Evolutionary conservation across 2,888 invertebrate species (phyloP).

Genomic region (Aleiodes alternator): DNA sequence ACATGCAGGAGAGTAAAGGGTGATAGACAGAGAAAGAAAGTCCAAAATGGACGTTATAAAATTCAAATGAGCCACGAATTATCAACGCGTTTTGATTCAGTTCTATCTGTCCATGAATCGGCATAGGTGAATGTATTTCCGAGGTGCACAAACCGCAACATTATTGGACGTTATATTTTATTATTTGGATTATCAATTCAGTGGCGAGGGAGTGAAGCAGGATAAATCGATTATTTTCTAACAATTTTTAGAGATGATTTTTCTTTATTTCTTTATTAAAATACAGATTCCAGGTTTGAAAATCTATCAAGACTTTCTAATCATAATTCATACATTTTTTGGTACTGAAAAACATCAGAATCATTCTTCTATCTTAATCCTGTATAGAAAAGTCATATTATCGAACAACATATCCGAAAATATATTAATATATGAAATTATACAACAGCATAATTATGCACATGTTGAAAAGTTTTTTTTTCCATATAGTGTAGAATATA

Average conservation of each 20-base stretch:
- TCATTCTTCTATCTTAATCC: too few species aligned
- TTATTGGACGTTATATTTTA: neutral
- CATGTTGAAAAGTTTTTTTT: too few species aligned
- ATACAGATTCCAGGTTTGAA: too few species aligned
- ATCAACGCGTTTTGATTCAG: slow-evolving; percentile 35
- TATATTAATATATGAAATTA: too few species aligned
- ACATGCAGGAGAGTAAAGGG: slow-evolving; percentile 12
- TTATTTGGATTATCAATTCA: neutral
- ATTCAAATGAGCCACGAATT: slow-evolving; percentile 58
- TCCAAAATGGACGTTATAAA: slow-evolving; percentile 53
- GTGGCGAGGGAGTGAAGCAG: neutral
- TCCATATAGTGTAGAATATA: too few species aligned
- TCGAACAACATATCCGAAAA: too few species aligned
- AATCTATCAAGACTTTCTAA: too few species aligned
- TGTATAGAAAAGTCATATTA: too few species aligned
- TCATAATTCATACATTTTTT: too few species aligned
- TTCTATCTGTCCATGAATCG: slow-evolving; percentile 32
- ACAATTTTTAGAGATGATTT: neutral
- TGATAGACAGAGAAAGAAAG: slow-evolving; percentile 7
- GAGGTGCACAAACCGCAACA: slow-evolving; percentile 11
- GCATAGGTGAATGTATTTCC: neutral
- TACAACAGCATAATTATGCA: too few species aligned
- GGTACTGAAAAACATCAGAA: too few species aligned
- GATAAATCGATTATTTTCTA: neutral
- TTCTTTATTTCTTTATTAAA: neutral